Base-by-base conservation (phyloP, 2,797 vertebrate species). In the Peromyscus aztecus region DNA sequence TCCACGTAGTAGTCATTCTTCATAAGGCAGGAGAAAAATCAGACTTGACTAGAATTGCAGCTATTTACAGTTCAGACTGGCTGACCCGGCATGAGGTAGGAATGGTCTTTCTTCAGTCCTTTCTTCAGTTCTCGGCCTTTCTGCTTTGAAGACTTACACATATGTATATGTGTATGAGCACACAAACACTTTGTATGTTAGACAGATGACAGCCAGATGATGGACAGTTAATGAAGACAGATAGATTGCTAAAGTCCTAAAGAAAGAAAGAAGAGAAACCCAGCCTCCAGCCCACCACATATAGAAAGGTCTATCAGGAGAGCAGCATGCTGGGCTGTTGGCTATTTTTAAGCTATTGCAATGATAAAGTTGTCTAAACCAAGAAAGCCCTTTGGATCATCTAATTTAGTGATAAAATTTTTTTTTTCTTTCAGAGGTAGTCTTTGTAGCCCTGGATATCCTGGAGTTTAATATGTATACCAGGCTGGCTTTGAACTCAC, bases 1-100 rank as follows among this genome's bases (percentile, higher is more conserved):
- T 71, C 73, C 73, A 37, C 13, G 43, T 57, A 29, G 16, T 23
- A 21, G 49, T 73, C 52, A 29, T 78, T 96, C 85, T 85, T 93
- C 73, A 21, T 81, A 90, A 85, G 40, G 59, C 91, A 63, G 24
- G 76, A 94, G 59, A 85, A 91, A 91, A 94, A 46, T 43, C 90
- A 78, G 61, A 77, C 76, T 91, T 85, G 71, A 93, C 52, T 37
- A 75, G 43, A 89, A 57, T 71, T 55, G 57, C 13, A 97, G 65
- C 37, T 77, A 11, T 81, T 84, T 65, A 57, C 19, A 49, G 21
- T 91, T 93, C 55, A 63, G 71, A 88, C 87, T 78, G 67, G 31
- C 81, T 29, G 52, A 65, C 69, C 69, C 57, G 24, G 73, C 29
- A 23, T 37, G 12, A 84, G 52, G 31, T 23, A 78, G 37, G 82